Evolutionary conservation across 2,113 vertebrate genomes (phyloP).

Genomic region (Larimichthys crocea): DNA sequence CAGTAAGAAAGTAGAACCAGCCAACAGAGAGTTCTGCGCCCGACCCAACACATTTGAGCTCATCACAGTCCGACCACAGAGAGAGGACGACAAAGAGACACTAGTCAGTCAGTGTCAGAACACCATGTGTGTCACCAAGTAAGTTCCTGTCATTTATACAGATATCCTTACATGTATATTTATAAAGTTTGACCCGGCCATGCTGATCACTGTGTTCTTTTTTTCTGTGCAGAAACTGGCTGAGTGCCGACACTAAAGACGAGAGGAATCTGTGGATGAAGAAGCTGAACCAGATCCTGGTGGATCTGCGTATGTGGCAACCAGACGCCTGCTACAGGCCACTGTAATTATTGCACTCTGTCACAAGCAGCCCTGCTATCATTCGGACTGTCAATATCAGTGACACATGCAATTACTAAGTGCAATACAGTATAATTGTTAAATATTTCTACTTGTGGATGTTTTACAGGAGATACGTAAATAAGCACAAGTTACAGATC

Average conservation of each 20-base stretch:
- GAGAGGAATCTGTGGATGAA: constrained; percentile 98
- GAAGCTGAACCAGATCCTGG: constrained; percentile 94
- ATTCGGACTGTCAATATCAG: constrained; percentile 28
- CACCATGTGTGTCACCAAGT: constrained; percentile 97
- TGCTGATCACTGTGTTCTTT: not conserved
- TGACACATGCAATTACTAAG: constrained; percentile 55
- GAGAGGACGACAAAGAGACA: constrained; percentile 93
- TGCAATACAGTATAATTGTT: constrained; percentile 76
- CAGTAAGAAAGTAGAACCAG: constrained; percentile 91
- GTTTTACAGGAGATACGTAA: constrained; percentile 31
- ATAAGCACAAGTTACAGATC: constrained; percentile 10
- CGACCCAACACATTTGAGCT: constrained; percentile 95
- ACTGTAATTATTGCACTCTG: constrained; percentile 64
- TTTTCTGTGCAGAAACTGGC: constrained; percentile 90
- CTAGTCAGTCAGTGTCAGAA: constrained; percentile 94
- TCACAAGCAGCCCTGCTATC: constrained; percentile 1
- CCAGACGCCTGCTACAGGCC: constrained; percentile 92
- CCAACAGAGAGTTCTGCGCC: constrained; percentile 95
- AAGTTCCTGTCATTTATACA: constrained; percentile 52
- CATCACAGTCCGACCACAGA: constrained; percentile 92
- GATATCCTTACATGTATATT: too few species aligned
- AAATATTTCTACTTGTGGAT: constrained; percentile 45
- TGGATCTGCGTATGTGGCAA: constrained; percentile 97
- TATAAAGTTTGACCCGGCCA: rapidly evolving
- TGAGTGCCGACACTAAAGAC: constrained; percentile 97